Conservation (phyloP, 2,113 vertebrate species). For the Mixornis gularis region DNA sequence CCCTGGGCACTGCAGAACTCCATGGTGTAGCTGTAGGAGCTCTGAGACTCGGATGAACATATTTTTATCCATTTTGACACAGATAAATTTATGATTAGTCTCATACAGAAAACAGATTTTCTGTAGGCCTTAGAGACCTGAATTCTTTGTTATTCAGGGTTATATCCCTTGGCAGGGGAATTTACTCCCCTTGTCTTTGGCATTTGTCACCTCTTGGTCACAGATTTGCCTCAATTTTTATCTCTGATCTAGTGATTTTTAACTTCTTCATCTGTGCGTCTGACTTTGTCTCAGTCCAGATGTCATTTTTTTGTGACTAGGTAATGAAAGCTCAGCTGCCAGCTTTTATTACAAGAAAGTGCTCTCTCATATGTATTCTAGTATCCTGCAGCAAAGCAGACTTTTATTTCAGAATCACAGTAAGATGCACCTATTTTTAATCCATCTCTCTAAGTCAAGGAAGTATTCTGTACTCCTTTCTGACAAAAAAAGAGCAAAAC, state of each 20-base stretch:
- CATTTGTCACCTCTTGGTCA: conserved; percentile 20
- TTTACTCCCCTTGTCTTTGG: background rate
- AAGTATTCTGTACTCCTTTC: conserved; percentile 30
- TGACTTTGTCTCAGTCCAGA: conserved; percentile 33
- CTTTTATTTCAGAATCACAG: conserved; percentile 49
- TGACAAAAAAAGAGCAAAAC: conserved; percentile 25
- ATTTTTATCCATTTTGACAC: background rate
- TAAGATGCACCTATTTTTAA: conserved; percentile 52
- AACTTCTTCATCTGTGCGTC: background rate
- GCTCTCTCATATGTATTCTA: conserved; percentile 42
- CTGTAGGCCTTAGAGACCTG: background rate
- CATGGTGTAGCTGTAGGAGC: background rate
- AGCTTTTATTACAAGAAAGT: conserved; percentile 55
- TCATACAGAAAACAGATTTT: background rate
- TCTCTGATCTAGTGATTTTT: conserved; percentile 15
- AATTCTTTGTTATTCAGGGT: background rate
- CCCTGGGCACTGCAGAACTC: background rate
- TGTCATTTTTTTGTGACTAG: conserved; percentile 43
- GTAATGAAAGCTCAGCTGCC: conserved; percentile 54
- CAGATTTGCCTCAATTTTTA: background rate
- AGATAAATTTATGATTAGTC: background rate
- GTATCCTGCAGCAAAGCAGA: conserved; percentile 55
- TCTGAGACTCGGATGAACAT: background rate
- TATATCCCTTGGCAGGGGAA: background rate
- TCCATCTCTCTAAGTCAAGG: conserved; percentile 34